These are phyloP conservation scores for Mesodorylaimus sp. DNA, from an alignment of 2,888 invertebrate genomes.

Conservation along the genomic window DNA sequence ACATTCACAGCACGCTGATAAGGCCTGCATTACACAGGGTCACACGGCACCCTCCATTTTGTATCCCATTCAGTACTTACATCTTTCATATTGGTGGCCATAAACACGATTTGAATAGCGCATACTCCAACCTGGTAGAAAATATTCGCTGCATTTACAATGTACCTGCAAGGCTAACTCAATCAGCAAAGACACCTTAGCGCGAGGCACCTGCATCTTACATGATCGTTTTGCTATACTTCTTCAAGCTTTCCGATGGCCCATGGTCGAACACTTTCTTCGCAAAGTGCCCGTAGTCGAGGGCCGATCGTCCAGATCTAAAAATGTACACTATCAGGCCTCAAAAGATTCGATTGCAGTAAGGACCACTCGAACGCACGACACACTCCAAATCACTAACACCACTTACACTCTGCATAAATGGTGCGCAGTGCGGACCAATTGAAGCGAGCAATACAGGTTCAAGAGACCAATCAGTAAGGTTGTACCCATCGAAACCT, in stretches of 20 bases:
- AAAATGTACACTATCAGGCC: no score
- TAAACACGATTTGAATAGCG: conserved; percentile 79
- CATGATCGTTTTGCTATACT: background rate
- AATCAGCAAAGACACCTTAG: background rate
- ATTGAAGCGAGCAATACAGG: no score
- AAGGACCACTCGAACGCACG: no score
- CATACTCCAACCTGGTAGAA: conserved; percentile 82
- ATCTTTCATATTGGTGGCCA: conserved; percentile 63
- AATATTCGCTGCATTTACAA: conserved; percentile 5
- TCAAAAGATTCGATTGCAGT: no score
- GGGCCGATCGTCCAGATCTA: background rate
- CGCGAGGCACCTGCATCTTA: background rate
- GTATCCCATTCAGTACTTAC: conserved; percentile 32
- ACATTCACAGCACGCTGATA: no score
- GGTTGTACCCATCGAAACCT: no score
- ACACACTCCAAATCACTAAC: no score
- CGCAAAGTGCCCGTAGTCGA: conserved; percentile 2
- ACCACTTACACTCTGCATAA: no score
- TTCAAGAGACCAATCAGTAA: no score
- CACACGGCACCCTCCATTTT: no score
- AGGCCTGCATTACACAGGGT: no score
- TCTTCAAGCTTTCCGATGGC: background rate
- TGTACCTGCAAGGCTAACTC: background rate
- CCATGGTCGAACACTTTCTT: conserved; percentile 2
- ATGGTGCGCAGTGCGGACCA: no score